Percentiles rank a stretch among this genome's conserved stretches.
Evolutionary conservation across 2,797 vertebrate species (phyloP).

Genomic region (Limnodromus scolopaceus): DNA sequence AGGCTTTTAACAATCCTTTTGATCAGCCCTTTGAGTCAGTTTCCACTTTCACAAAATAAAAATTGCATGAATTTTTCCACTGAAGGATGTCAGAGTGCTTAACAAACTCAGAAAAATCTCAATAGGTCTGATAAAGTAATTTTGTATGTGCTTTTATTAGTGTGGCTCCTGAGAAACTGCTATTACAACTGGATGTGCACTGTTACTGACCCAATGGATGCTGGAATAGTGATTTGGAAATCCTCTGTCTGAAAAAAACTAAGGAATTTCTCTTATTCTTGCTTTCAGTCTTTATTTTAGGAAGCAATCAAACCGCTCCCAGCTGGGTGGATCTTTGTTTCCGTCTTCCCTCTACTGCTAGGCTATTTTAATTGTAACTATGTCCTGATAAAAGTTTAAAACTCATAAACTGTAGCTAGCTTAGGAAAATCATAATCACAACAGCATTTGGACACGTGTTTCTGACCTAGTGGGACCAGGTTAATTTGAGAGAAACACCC

Average conservation of each 20-base stretch:
- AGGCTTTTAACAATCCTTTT: not conserved
- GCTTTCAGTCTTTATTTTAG: constrained; percentile 40
- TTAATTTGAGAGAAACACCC: not conserved
- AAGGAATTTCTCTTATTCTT: constrained; percentile 36
- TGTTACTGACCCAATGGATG: not conserved
- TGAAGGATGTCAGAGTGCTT: not conserved
- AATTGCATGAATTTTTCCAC: constrained; percentile 5
- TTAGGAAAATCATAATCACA: not conserved
- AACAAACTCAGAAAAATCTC: not conserved
- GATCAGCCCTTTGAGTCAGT: not conserved
- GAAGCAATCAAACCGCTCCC: constrained; percentile 42
- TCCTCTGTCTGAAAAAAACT: constrained; percentile 28
- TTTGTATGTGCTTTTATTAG: not conserved
- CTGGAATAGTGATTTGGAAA: constrained; percentile 39
- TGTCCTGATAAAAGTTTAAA: constrained; percentile 5
- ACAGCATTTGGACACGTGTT: not conserved
- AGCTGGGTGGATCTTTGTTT: constrained; percentile 44
- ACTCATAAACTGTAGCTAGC: not conserved
- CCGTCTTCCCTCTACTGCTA: not conserved
- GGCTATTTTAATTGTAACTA: constrained; percentile 10
- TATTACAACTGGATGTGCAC: not conserved
- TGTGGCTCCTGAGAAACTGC: not conserved
- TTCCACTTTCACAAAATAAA: constrained; percentile 9
- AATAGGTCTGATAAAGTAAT: constrained; percentile 27
- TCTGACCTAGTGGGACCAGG: not conserved